A percentile compares a stretch with the other conserved stretches of the same genome.
These are phyloP conservation scores for Calyptomena viridis DNA, from an alignment of 2,113 vertebrate genomes.

Conservation along the genomic window DNA sequence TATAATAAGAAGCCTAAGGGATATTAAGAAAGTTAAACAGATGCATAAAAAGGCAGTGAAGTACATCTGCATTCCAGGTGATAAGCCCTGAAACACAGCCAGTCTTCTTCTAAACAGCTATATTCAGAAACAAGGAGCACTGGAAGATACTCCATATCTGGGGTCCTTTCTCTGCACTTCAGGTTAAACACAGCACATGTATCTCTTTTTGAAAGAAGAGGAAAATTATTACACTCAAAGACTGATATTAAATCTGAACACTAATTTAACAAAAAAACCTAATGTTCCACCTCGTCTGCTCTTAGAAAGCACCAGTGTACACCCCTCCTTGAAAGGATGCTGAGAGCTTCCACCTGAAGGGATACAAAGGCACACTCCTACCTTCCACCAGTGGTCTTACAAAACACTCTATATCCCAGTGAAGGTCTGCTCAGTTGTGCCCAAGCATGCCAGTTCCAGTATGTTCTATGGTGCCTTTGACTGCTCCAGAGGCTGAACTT, in stretches of 20 bases:
- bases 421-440: not conserved
- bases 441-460: not conserved
- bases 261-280: not conserved
- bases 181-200: not conserved
- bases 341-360: not conserved
- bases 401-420: not conserved
- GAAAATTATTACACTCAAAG: not conserved
- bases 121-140: not conserved
- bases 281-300: not conserved
- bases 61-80: not conserved
- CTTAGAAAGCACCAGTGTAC: not conserved
- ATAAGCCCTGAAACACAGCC: not conserved
- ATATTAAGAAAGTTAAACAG: not conserved
- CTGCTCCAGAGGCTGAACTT: not conserved
- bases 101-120: not conserved
- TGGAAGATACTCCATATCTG: not conserved
- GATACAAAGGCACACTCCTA: not conserved
- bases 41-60: not conserved
- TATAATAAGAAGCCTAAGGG: not conserved
- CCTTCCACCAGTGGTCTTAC: not conserved
- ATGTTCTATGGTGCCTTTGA: not conserved
- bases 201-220: not conserved
- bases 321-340: not conserved
- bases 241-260: not conserved
- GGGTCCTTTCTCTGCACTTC: not conserved